Base-by-base conservation (phyloP, 2,113 vertebrate species). In the Raja brachyura region DNA sequence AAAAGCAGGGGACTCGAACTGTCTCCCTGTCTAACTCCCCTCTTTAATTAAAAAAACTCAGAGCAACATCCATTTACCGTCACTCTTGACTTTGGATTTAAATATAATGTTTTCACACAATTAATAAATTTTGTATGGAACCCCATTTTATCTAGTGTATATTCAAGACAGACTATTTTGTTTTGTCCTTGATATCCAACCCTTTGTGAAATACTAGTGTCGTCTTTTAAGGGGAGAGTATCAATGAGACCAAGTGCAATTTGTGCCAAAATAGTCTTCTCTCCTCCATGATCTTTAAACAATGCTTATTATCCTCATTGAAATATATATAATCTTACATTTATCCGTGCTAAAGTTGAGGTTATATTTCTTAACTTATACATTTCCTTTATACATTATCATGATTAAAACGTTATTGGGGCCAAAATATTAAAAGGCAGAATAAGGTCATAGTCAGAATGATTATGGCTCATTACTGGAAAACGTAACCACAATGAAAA, bases 381-480 rank as follows among this genome's bases (percentile, higher is more conserved):
- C n/a, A n/a, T n/a, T n/a, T 85, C 56, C 48, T 85, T 85, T 20
- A 28, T 85, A n/a, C 56, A 59, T 85, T 85, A 61, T 14, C 9
- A 63, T 4, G 16, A 86, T 11, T 11, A n/a, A 86, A 86, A 56
- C 56, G 28, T 28, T n/a, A n/a, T 31, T 86, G 56, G 28, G 56
- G 56, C 56, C 56, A 61, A 63, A 85, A 61, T 28, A 86, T 31
- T 61, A 63, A 59, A 85, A 31, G 25, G 11, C 25, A 86, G 56
- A 63, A 86, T 61, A 61, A 86, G 83, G 83, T 61, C 56, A 86
- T 11, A n/a, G 28, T 63, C 56, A 86, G 28, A 86, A 25, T 28
- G 9, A 83, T 83, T 83, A 83, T 56, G 56, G 81, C 81, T 88
- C 61, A 88, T 88, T n/a, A 88, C 59, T 63, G 59, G n/a, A 88